A percentile compares a stretch with the other conserved stretches of the same genome.
Conservation (phyloP, 2,113 vertebrate genomes). For the Forbesichthys papilliferus region DNA sequence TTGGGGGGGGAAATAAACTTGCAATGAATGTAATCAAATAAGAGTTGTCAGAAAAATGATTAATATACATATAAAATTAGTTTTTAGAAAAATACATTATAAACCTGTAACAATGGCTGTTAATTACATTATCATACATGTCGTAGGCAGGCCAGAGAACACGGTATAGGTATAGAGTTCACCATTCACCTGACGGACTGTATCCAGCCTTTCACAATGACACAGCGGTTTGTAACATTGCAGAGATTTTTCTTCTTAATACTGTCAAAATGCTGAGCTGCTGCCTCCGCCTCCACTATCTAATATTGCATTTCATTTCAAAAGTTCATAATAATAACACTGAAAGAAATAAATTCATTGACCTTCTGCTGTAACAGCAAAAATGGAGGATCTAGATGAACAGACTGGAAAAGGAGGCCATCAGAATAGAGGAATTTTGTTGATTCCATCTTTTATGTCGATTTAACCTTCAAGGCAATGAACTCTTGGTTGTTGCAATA, state of each 20-base stretch:
- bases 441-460: slow-evolving; percentile 20
- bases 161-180: slow-evolving; percentile 65
- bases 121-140: slow-evolving; percentile 88
- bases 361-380: slow-evolving; percentile 78
- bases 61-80: slow-evolving; percentile 88
- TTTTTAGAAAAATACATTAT: slow-evolving; percentile 90
- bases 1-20: slow-evolving; percentile 33
- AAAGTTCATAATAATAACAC: slow-evolving; percentile 73
- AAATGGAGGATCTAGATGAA: slow-evolving; percentile 56
- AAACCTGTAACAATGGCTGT: slow-evolving; percentile 88
- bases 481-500: slow-evolving; percentile 60
- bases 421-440: slow-evolving; percentile 35
- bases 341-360: slow-evolving; percentile 66
- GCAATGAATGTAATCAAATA: slow-evolving; percentile 72
- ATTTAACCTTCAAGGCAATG: slow-evolving; percentile 39
- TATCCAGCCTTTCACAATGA: slow-evolving; percentile 76
- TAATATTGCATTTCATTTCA: slow-evolving; percentile 83
- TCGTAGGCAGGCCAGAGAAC: slow-evolving; percentile 81
- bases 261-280: slow-evolving; percentile 78
- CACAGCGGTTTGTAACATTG: slow-evolving; percentile 78
- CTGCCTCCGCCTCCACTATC: slow-evolving; percentile 70
- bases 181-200: slow-evolving; percentile 77
- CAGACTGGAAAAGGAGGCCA: slow-evolving; percentile 54
- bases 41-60: slow-evolving; percentile 76
- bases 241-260: slow-evolving; percentile 73